Percentiles rank a stretch among this genome's conserved stretches.
phyloP scores from a whole-genome alignment of 2,797 vertebrate genomes.

The Clarias platycephalus region DNA sequence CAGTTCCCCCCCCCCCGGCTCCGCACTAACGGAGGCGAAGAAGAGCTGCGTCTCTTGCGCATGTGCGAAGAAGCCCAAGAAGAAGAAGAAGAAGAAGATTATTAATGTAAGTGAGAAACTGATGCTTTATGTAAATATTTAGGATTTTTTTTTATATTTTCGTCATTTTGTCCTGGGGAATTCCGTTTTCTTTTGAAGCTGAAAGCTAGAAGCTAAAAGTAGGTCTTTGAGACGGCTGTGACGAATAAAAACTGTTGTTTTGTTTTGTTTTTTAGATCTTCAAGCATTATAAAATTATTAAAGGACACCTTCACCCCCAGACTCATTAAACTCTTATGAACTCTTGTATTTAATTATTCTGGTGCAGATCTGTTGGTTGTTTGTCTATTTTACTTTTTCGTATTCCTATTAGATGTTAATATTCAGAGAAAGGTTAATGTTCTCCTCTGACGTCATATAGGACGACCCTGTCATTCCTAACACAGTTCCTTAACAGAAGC shows the following conservation, averaged over 20 bases:
- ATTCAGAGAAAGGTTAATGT: not conserved
- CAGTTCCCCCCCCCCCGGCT: too few species aligned
- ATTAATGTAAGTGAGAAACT: not conserved
- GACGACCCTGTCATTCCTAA: too few species aligned
- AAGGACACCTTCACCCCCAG: not conserved
- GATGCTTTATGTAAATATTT: not conserved
- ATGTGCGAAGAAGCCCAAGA: not conserved
- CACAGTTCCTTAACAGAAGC: not conserved
- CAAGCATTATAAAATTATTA: not conserved
- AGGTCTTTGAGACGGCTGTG: not conserved
- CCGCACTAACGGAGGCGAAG: not conserved
- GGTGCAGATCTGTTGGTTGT: not conserved
- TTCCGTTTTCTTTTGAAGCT: not conserved
- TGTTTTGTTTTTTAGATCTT: too few species aligned
- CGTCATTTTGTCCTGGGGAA: not conserved
- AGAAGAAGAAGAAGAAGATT: not conserved
- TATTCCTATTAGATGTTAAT: not conserved
- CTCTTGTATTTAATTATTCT: not conserved
- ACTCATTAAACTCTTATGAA: not conserved
- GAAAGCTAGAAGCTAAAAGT: not conserved
- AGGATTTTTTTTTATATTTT: not conserved
- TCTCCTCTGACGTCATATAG: not conserved
- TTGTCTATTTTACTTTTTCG: not conserved
- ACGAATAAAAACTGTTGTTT: too few species aligned
- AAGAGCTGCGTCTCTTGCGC: conserved; percentile 5